Percentiles rank a stretch among this genome's conserved stretches.
Evolutionary conservation across 2,888 invertebrate genomes (phyloP).

Genomic region (Xestia ashworthii): DNA sequence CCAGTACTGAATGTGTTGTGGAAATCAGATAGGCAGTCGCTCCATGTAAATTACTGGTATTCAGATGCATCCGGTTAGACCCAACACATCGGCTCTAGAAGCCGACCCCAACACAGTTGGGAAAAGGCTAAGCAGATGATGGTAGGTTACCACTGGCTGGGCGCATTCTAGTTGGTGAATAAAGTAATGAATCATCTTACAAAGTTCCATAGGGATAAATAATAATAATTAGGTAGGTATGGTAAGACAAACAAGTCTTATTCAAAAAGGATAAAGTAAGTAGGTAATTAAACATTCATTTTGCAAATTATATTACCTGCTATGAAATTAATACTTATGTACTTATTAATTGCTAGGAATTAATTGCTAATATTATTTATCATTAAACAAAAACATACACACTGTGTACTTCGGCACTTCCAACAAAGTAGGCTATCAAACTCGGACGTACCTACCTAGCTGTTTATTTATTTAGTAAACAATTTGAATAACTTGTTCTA

Average conservation of each 20-base stretch:
- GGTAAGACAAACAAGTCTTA: background rate
- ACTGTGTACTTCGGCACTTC: no score
- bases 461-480: slow-evolving; percentile 26
- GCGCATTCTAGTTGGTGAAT: background rate
- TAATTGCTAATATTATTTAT: background rate
- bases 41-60: background rate
- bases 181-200: slow-evolving; percentile 6
- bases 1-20: background rate
- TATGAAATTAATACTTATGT: background rate
- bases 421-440: slow-evolving; percentile 22
- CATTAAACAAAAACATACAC: slow-evolving; percentile 3
- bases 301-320: background rate
- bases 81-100: background rate
- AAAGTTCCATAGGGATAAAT: background rate
- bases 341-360: background rate
- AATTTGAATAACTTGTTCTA: slow-evolving; percentile 21
- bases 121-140: background rate
- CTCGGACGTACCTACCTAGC: background rate
- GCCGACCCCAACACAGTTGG: background rate
- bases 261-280: slow-evolving; percentile 2
- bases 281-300: background rate
- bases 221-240: background rate
- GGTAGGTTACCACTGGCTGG: background rate
- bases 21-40: background rate
- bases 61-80: background rate